A percentile compares a stretch with the other conserved stretches of the same genome.
These are phyloP conservation scores for Danionella dracula DNA, from an alignment of 2,797 vertebrate genomes.

Conservation along the genomic window DNA sequence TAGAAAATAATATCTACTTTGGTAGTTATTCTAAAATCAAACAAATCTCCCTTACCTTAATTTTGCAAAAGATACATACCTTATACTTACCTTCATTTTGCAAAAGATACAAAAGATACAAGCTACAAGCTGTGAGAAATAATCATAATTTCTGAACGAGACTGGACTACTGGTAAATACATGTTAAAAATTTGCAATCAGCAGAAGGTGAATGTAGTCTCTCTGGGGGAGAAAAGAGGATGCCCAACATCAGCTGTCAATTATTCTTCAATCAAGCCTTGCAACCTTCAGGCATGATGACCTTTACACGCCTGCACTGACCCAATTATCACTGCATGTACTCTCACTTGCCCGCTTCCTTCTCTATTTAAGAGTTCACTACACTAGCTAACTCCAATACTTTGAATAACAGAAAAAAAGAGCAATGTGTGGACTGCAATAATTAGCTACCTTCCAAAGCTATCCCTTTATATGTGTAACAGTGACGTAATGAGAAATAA, in stretches of 20 bases:
- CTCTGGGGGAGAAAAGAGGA: background rate
- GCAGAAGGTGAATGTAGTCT: background rate
- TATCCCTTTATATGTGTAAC: no score
- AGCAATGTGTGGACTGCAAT: no score
- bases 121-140: background rate
- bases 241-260: conserved; percentile 34
- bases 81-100: no score
- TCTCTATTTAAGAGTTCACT: conserved; percentile 22
- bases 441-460: no score
- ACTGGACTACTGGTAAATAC: background rate
- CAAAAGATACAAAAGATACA: no score
- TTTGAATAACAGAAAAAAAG: conserved; percentile 19
- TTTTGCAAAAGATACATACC: no score
- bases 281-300: conserved; percentile 39
- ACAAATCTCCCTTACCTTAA: no score
- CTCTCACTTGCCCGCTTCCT: background rate
- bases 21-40: no score
- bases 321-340: conserved; percentile 37
- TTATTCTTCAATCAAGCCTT: conserved; percentile 22
- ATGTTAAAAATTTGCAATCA: background rate
- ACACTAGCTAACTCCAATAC: background rate
- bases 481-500: no score
- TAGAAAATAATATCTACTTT: no score
- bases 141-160: background rate
- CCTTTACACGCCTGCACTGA: conserved; percentile 31